Base-by-base conservation (phyloP, 2,113 vertebrate genomes). In the Colaptes auratus region DNA sequence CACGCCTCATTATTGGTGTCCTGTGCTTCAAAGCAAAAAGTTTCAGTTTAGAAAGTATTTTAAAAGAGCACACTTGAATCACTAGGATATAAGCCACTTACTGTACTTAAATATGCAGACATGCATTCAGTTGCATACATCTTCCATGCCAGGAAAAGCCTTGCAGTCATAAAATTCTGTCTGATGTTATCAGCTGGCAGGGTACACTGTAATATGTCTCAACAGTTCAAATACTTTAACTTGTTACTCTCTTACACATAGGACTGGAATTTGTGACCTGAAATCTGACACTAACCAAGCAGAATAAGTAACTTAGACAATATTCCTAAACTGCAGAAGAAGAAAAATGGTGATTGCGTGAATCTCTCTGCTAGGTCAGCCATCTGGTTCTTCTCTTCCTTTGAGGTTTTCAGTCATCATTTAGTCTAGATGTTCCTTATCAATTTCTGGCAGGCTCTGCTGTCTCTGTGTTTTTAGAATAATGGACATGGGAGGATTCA, bases 381-480 rank as follows among this genome's bases (percentile, higher is more conserved):
- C 3, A n/a, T 79, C 95, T 92, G 81, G 39, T 89, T 84, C 39
- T 82, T 83, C 71, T 84, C 58, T 90, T 94, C 70, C 77, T 93
- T 78, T 76, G 92, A 93, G 70, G 59, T 86, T 86, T 90, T 15
- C 46, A 66, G n/a, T 72, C n/a, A 74, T 80, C n/a, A 50, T 92
- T 93, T 82, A 78, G 70, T 78, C 69, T 89, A n/a, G 23, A 50
- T 92, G 89, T 92, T 72, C 31, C 55, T 24, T 33, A 78, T 25
- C 39, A 19, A 60, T 24, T 65, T 86, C 70, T 95, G 77, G 83
- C 61, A 75, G 24, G 12, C 28, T 88, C 81, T 35, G 4, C 63
- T 71, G 12, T 82, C 66, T 88, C 89, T 67, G 44, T 1, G 1
- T 21, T 80, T 94, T 75, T 69, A 53, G 36, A 83, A 74, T 80